Evolutionary conservation across 92 coral and sea anemone genomes (phyloP).

Genomic region (Muricea muricata): DNA sequence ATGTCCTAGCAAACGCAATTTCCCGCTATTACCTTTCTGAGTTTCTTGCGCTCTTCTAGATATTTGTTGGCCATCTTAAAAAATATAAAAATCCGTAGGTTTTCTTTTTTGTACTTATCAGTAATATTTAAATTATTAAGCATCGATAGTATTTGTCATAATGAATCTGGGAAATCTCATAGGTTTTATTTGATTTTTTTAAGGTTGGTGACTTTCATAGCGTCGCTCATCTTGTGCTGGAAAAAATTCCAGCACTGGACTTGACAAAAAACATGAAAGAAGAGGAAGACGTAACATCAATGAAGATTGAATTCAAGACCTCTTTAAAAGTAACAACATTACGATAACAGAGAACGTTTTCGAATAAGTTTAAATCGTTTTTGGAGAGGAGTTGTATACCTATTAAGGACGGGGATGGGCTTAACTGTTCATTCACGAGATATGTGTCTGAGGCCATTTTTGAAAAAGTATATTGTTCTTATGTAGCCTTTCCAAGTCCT

Average conservation of each 20-base stretch:
- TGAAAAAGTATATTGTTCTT: neutral
- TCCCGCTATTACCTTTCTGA: too few species aligned
- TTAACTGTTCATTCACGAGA: neutral
- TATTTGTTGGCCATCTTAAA: too few species aligned
- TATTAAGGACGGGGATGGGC: neutral
- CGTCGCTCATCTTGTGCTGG: constrained; percentile 87
- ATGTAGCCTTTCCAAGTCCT: constrained; percentile 78
- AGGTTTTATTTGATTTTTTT: neutral
- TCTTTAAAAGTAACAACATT: constrained; percentile 69
- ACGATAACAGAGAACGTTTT: neutral
- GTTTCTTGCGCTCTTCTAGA: too few species aligned
- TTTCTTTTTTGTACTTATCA: too few species aligned
- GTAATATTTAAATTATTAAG: too few species aligned
- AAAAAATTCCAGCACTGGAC: constrained; percentile 79
- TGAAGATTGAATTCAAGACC: constrained; percentile 82
- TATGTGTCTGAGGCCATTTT: neutral
- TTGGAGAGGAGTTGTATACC: too few species aligned
- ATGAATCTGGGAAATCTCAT: too few species aligned
- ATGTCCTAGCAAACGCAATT: too few species aligned
- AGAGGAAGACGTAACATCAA: constrained; percentile 87
- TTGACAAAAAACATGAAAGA: constrained; percentile 36
- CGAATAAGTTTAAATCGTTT: too few species aligned
- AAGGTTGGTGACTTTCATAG: constrained; percentile 85
- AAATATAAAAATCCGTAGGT: too few species aligned
- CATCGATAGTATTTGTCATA: too few species aligned